Conservation (phyloP, 2,797 vertebrate genomes). For the Denticeps clupeoides region DNA sequence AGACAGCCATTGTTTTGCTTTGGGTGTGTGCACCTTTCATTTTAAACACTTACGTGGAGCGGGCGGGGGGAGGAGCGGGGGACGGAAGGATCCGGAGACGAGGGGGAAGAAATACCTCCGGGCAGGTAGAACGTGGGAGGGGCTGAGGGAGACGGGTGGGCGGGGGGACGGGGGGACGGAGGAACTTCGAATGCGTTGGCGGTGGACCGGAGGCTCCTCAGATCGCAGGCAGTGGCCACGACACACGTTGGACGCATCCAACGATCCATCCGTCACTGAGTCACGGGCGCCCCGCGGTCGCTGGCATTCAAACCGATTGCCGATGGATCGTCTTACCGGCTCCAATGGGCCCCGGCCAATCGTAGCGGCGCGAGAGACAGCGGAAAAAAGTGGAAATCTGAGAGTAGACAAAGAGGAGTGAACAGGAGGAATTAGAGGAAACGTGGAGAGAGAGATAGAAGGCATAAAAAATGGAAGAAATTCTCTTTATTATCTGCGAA, state of each 20-base stretch:
- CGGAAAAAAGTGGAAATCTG: conserved; percentile 21
- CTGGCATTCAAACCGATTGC: conserved; percentile 42
- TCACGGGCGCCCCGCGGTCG: conserved; percentile 38
- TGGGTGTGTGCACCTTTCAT: conserved; percentile 51
- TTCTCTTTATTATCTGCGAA: too few species aligned
- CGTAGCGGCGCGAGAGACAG: conserved; percentile 40
- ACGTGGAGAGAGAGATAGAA: not conserved
- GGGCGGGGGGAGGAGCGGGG: conserved; percentile 23
- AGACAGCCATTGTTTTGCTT: conserved; percentile 31
- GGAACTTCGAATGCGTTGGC: conserved; percentile 21
- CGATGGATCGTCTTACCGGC: conserved; percentile 49
- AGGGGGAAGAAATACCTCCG: too few species aligned
- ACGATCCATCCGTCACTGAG: conserved; percentile 39
- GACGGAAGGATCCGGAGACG: conserved; percentile 23
- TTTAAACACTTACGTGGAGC: conserved; percentile 37
- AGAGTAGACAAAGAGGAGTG: conserved; percentile 23
- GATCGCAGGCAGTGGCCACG: too few species aligned
- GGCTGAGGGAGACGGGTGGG: conserved; percentile 1
- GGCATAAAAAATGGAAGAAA: too few species aligned
- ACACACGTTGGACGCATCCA: conserved; percentile 26
- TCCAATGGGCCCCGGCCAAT: conserved; percentile 38
- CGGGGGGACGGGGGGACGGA: not conserved
- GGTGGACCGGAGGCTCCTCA: too few species aligned
- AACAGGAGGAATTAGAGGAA: not conserved
- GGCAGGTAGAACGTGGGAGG: conserved; percentile 31